phyloP scores from a whole-genome alignment of 1,140 invertebrate genomes.

The Polypedilum vanderplanki region DNA sequence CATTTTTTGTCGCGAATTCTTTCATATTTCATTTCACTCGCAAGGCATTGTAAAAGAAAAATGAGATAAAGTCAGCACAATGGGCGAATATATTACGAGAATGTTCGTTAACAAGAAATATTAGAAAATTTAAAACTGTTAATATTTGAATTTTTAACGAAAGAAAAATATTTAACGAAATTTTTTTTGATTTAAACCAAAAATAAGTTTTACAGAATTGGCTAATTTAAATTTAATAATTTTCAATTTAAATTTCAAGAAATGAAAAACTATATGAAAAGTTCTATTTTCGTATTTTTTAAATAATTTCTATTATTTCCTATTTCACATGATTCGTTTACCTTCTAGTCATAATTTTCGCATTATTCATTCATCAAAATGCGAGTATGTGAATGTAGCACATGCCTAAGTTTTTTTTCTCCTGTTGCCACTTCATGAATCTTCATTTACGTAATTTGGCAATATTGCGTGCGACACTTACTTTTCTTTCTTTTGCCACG shows the following conservation, averaged over 20 bases:
- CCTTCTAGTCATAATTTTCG: neutral
- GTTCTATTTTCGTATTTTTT: too few species aligned
- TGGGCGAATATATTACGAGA: neutral
- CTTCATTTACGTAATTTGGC: neutral
- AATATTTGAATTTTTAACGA: too few species aligned
- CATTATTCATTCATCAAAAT: slow-evolving; percentile 7
- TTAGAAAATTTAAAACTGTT: too few species aligned
- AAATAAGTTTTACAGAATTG: too few species aligned
- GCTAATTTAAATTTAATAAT: too few species aligned
- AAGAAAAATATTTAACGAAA: too few species aligned
- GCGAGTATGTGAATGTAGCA: neutral
- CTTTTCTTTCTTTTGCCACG: neutral
- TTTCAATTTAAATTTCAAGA: too few species aligned
- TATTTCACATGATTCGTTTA: too few species aligned
- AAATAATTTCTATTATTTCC: too few species aligned
- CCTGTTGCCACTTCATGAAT: neutral
- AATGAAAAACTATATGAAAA: too few species aligned
- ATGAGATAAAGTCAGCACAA: neutral
- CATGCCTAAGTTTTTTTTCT: neutral
- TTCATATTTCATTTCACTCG: neutral
- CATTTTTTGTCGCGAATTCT: neutral
- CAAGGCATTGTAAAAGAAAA: neutral
- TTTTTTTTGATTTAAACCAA: too few species aligned
- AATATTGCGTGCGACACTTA: neutral
- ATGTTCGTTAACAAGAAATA: neutral